phyloP scores from a whole-genome alignment of 2,113 vertebrate species.

The Tetraodon nigroviridis region DNA sequence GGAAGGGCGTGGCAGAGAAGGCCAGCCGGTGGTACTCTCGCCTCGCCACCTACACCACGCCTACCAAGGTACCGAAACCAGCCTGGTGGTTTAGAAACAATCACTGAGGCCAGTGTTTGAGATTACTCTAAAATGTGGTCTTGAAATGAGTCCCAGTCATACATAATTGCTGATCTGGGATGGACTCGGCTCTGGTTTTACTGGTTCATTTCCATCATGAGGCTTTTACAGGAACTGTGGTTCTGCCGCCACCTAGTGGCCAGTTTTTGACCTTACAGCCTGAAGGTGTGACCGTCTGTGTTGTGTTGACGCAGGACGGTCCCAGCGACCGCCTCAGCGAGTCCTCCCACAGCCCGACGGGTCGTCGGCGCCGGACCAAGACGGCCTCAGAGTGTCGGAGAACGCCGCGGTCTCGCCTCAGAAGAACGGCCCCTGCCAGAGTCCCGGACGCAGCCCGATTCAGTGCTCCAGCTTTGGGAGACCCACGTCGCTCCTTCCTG shows the following conservation, averaged over 20 bases:
- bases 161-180: no score
- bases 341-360: constrained; percentile 86
- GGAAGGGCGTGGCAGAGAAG: constrained; percentile 91
- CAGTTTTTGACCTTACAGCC: neutral
- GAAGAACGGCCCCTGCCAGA: constrained; percentile 70
- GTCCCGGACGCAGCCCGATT: constrained; percentile 73
- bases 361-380: constrained; percentile 83
- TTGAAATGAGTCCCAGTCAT: no score
- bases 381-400: constrained; percentile 75
- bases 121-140: no score
- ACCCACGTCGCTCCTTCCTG: constrained; percentile 59
- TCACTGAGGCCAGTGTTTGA: no score
- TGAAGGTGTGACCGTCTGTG: neutral
- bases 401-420: constrained; percentile 72
- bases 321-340: constrained; percentile 84
- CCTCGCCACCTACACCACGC: constrained; percentile 79
- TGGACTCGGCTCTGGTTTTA: no score
- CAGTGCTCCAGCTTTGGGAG: constrained; percentile 62
- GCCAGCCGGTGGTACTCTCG: constrained; percentile 92
- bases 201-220: no score
- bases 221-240: no score
- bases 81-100: no score
- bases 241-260: neutral
- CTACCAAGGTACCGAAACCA: constrained; percentile 77
- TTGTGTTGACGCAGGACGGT: constrained; percentile 74